Conservation (phyloP, 2,888 invertebrate species). For the Latrodectus elegans region DNA sequence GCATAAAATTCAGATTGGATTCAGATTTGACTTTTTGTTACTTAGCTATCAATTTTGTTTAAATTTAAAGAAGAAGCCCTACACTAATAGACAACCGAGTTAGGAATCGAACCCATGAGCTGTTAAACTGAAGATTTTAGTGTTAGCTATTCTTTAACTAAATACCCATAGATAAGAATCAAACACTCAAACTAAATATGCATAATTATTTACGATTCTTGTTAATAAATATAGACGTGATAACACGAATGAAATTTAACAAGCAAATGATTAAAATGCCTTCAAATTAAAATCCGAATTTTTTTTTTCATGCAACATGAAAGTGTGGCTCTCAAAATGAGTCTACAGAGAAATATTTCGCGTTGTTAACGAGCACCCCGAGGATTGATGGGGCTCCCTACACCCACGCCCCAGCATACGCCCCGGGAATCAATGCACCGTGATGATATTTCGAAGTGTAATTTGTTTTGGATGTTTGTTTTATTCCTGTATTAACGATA, state of each 20-base stretch:
- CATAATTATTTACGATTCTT: conserved; percentile 48
- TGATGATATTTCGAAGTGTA: conserved; percentile 27
- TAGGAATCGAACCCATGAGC: too few relatives aligned
- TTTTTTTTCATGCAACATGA: neutral
- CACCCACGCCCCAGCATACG: neutral
- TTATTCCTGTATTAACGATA: neutral
- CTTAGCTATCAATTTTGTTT: too few relatives aligned
- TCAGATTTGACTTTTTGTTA: too few relatives aligned
- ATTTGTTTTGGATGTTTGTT: conserved; percentile 39
- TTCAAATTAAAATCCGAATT: too few relatives aligned
- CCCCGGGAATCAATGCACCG: conserved; percentile 39
- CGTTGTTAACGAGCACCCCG: conserved; percentile 34
- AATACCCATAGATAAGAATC: too few relatives aligned
- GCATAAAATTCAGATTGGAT: too few relatives aligned
- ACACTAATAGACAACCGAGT: too few relatives aligned
- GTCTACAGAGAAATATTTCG: conserved; percentile 7
- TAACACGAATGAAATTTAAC: too few relatives aligned
- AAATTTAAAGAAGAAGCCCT: too few relatives aligned
- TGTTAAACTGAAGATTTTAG: too few relatives aligned
- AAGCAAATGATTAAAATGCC: too few relatives aligned
- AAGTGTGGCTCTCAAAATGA: conserved; percentile 16
- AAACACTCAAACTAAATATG: neutral
- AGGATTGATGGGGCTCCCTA: conserved; percentile 16
- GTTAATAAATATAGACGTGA: conserved; percentile 22
- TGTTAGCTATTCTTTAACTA: too few relatives aligned